Evolutionary conservation across 2,797 vertebrate genomes (phyloP).

Genomic region (Odontamblyopus lacepedii): DNA sequence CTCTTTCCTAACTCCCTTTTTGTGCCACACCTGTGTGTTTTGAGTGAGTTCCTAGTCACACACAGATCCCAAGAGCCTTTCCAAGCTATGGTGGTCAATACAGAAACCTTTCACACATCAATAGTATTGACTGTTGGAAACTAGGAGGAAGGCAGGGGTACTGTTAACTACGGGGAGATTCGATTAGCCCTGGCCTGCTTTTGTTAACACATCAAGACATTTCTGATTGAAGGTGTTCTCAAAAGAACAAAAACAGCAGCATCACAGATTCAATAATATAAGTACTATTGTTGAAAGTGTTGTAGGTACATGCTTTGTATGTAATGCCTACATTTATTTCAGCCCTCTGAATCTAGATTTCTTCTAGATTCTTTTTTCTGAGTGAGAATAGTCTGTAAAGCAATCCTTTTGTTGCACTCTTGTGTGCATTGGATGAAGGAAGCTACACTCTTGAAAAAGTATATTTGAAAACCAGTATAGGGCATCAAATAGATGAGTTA

Average conservation of each 20-base stretch:
- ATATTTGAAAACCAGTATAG: constrained; percentile 44
- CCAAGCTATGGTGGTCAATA: constrained; percentile 70
- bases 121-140: constrained; percentile 70
- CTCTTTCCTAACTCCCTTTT: constrained; percentile 57
- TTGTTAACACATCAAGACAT: constrained; percentile 73
- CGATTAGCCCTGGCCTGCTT: constrained; percentile 72
- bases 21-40: constrained; percentile 72
- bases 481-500: constrained; percentile 50
- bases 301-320: constrained; percentile 23
- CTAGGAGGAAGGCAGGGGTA: constrained; percentile 62
- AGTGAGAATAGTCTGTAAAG: constrained; percentile 41
- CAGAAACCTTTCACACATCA: constrained; percentile 77
- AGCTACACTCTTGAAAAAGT: constrained; percentile 35
- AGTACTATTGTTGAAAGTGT: not conserved
- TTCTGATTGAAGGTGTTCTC: constrained; percentile 67
- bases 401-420: constrained; percentile 47
- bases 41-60: constrained; percentile 65
- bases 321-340: constrained; percentile 30
- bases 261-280: constrained; percentile 24
- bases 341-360: constrained; percentile 14
- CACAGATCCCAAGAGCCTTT: constrained; percentile 68
- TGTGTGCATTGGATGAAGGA: constrained; percentile 51
- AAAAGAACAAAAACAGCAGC: constrained; percentile 41
- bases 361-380: constrained; percentile 32
- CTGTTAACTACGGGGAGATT: constrained; percentile 72